Conservation (phyloP, 2,113 vertebrate genomes). For the Sminthopsis crassicaudata region DNA sequence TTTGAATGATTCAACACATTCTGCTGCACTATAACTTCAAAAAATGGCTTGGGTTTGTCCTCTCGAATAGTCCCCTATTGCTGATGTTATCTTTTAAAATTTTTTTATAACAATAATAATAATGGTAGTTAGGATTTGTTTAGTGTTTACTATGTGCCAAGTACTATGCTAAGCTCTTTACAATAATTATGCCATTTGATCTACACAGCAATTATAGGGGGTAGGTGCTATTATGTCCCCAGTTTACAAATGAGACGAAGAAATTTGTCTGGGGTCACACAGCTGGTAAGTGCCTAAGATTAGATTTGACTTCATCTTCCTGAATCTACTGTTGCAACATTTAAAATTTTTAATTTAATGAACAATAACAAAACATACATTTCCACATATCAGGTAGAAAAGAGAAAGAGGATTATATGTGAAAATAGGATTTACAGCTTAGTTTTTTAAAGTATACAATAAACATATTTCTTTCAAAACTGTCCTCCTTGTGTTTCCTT, state of each 20-base stretch:
- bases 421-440: neutral
- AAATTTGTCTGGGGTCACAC: neutral
- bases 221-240: neutral
- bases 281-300: neutral
- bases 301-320: neutral
- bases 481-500: neutral
- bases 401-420: neutral
- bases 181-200: neutral
- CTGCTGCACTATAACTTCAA: neutral
- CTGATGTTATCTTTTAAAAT: neutral
- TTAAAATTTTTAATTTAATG: neutral
- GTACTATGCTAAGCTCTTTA: neutral
- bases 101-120: neutral
- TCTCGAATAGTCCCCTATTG: neutral
- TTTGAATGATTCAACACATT: neutral
- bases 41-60: neutral
- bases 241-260: neutral
- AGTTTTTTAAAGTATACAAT: neutral
- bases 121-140: neutral
- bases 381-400: neutral
- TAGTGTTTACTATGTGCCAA: neutral
- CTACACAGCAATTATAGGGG: neutral
- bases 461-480: neutral
- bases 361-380: neutral
- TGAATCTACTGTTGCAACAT: neutral